Base-by-base conservation (phyloP, 1,140 invertebrate species). In the Hylyphantes graminicola region DNA sequence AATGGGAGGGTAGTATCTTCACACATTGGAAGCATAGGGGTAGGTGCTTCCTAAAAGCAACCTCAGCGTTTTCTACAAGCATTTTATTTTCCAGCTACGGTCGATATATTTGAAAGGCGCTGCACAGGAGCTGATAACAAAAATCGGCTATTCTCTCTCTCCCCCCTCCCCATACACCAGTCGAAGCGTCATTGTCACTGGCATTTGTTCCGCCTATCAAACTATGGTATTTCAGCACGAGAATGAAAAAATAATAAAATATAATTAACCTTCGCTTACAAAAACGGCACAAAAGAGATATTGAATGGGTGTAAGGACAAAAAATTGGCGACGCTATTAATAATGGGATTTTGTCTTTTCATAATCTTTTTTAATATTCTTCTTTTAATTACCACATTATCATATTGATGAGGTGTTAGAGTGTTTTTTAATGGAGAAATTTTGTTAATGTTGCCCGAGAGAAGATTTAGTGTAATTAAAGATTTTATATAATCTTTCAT, bases 21-120 rank as follows among this genome's bases (percentile, higher is more conserved):
- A 35, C 35, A 35, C 35, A 35, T 35, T 35, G 35, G 35, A 35
- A 35, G 35, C 35, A 35, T 35, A 35, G 35, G 35, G 35, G 35
- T 35, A 35, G 35, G 35, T 35, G 35, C 35, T 35, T 35, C 1
- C 35, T 35, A 35, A 35, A 35, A 35, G 35, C 35, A 35, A 35
- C 35, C 17, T 21, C 19, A 21, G 64, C 19, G 64, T 65, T 65
- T 21, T 65, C 48, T 65, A 4, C 17, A 11, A n/a, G n/a, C 48
- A 50, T 51, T 51, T 70, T 70, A 51, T 70, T 48, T 13, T 48
- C 7, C 12, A 15, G 15, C 53, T 8, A 51, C 68, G 68, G 68
- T 70, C 68, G 68, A 70, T 70, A 70, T 70, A 51, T 70, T 70
- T 51, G 35, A 51, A 70, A 70, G 68, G 68, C 68, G 68, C 35